A percentile compares a stretch with the other conserved stretches of the same genome.
Evolutionary conservation across 2,113 vertebrate genomes (phyloP).

Genomic region (Pachyramphus minor): DNA sequence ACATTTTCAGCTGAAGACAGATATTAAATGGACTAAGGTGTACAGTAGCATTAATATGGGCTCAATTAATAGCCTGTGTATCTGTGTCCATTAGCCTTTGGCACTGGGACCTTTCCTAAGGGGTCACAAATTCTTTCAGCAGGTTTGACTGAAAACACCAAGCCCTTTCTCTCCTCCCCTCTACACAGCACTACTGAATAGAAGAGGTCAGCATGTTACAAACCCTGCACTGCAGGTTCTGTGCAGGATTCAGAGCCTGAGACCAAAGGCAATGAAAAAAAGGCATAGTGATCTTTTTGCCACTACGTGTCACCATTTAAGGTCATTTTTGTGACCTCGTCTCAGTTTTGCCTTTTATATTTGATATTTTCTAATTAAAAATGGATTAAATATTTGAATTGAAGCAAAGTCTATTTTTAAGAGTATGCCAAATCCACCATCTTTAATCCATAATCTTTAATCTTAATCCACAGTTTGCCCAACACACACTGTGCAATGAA

Average conservation of each 20-base stretch:
- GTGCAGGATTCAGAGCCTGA: background rate
- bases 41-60: accelerated
- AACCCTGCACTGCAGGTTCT: background rate
- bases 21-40: background rate
- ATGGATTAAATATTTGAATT: background rate
- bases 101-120: background rate
- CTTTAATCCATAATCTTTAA: too few species aligned
- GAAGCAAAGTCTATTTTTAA: background rate
- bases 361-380: background rate
- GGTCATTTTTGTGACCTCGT: background rate
- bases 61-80: background rate
- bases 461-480: background rate
- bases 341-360: background rate
- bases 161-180: background rate
- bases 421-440: background rate
- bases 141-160: background rate
- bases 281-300: background rate
- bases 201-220: background rate
- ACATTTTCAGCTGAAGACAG: background rate
- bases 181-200: background rate
- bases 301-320: background rate
- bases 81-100: background rate
- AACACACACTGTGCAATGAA: background rate
- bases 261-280: background rate
- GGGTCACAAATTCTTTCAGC: background rate